Conservation (phyloP, 2,797 vertebrate species). For the Chaenodraco wilsoni region DNA sequence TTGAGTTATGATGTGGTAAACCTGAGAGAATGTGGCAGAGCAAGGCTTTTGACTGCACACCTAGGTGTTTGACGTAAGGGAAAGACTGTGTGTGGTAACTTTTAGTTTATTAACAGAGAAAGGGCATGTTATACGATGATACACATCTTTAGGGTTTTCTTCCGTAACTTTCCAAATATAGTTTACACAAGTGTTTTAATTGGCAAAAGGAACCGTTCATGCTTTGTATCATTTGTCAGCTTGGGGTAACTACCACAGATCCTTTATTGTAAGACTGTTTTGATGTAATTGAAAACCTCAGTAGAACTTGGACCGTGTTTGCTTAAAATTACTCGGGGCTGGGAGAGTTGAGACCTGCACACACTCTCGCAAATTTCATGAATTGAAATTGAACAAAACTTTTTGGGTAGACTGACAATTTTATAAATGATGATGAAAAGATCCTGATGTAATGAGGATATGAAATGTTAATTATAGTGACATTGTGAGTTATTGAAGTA, state of each 20-base stretch:
- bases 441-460: slow-evolving; percentile 54
- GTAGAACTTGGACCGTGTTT: slow-evolving; percentile 69
- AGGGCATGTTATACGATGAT: slow-evolving; percentile 40
- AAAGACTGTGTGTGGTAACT: slow-evolving; percentile 46
- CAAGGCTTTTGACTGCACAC: slow-evolving; percentile 35
- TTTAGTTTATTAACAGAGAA: slow-evolving; percentile 35
- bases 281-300: slow-evolving; percentile 67
- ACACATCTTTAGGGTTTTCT: slow-evolving; percentile 50
- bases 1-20: slow-evolving; percentile 68
- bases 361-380: slow-evolving; percentile 84
- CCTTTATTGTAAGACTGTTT: slow-evolving; percentile 67
- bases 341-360: slow-evolving; percentile 67
- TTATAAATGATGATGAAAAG: slow-evolving; percentile 73
- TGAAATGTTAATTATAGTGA: slow-evolving; percentile 18
- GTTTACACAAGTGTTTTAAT: slow-evolving; percentile 69
- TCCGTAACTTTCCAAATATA: slow-evolving; percentile 65
- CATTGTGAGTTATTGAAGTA: neutral
- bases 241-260: slow-evolving; percentile 75
- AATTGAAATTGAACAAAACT: slow-evolving; percentile 79
- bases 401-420: slow-evolving; percentile 71
- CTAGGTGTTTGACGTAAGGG: slow-evolving; percentile 51
- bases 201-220: slow-evolving; percentile 69
- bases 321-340: slow-evolving; percentile 71
- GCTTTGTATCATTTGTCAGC: slow-evolving; percentile 79
- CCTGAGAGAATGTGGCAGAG: slow-evolving; percentile 54